A percentile compares a stretch with the other conserved stretches of the same genome.
Conservation (phyloP, 2,113 vertebrate species). For the Myxocyprinus asiaticus region DNA sequence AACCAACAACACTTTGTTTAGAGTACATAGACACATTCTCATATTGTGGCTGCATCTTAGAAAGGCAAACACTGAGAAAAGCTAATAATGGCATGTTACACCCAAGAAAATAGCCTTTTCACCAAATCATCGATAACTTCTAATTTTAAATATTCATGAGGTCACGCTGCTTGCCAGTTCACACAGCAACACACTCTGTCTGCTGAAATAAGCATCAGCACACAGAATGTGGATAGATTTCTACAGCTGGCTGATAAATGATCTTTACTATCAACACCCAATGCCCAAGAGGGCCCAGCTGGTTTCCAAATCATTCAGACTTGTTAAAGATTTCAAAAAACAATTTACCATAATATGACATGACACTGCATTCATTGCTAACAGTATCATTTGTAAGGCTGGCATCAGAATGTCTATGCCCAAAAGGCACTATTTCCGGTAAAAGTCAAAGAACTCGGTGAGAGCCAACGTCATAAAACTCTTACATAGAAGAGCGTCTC, state of each 20-base stretch:
- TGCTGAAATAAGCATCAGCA: constrained; percentile 3
- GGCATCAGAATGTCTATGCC: too few species aligned
- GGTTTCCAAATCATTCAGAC: not conserved
- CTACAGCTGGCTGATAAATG: not conserved
- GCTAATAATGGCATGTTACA: constrained; percentile 32
- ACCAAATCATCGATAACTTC: constrained; percentile 32
- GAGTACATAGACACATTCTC: constrained; percentile 28
- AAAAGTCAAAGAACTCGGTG: too few species aligned
- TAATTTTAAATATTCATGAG: constrained; percentile 48
- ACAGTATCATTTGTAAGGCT: too few species aligned
- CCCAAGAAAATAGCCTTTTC: constrained; percentile 32
- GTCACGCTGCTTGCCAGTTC: constrained; percentile 40
- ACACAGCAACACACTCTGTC: constrained; percentile 25
- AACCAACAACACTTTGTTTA: constrained; percentile 41
- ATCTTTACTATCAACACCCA: not conserved
- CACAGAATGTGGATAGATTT: constrained; percentile 1
- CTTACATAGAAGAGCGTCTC: too few species aligned
- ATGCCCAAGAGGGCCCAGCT: not conserved
- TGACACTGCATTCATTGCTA: too few species aligned
- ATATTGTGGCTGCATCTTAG: constrained; percentile 23
- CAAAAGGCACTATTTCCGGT: too few species aligned
- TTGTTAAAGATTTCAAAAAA: not conserved
- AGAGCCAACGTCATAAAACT: too few species aligned
- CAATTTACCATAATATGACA: not conserved
- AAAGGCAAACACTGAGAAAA: constrained; percentile 43